Base-by-base conservation (phyloP, 2,888 invertebrate species). In the Sympetrum striolatum region DNA sequence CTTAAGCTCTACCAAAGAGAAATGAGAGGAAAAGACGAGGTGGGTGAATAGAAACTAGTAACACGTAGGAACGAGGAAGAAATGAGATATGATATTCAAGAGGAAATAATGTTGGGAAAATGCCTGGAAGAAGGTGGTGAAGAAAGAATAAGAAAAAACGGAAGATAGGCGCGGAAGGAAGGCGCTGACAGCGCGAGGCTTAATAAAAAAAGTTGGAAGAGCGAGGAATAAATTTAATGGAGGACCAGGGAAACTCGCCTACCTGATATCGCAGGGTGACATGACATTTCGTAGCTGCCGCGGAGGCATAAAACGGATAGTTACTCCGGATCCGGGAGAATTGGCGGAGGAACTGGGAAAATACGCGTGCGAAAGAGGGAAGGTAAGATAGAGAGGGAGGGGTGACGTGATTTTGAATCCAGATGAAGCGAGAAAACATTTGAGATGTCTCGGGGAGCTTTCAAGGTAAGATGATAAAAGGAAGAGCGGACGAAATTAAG, bases 371-470 rank as follows among this genome's bases (percentile, higher is more conserved):
- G 44, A 12, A 5, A 31, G 1, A 4, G 25, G 4, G 4, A 25
- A 10, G 15, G 25, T 0, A 2, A 35, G 79, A 35, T 2, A 79
- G 35, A 48, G n/a, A 48, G 44, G 8, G 39, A 6, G 44, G 44
- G 18, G 44, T 25, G 86, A 86, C 86, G 64, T 35, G 86, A 86
- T 86, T 86, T 37, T 86, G 86, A 64, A 86, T 86, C 64, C 86
- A 86, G 86, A 86, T 86, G 86, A 86, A 86, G 86, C 64, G 86
- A 86, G 86, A 60, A 86, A 86, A 86, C 60, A 60, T 86, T 86
- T 64, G 60, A 86, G 86, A 64, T 60, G 86, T 86, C 86, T 86
- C 3, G 60, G 31, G 39, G 64, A 64, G 86, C 60, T 86, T 86
- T 86, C 86, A 64, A 86, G 60, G 64, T 64, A 58, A 37, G 64